A percentile compares a stretch with the other conserved stretches of the same genome.
These are phyloP conservation scores for Triplophysa dalaica DNA, from an alignment of 2,113 vertebrate species.

Conservation along the genomic window DNA sequence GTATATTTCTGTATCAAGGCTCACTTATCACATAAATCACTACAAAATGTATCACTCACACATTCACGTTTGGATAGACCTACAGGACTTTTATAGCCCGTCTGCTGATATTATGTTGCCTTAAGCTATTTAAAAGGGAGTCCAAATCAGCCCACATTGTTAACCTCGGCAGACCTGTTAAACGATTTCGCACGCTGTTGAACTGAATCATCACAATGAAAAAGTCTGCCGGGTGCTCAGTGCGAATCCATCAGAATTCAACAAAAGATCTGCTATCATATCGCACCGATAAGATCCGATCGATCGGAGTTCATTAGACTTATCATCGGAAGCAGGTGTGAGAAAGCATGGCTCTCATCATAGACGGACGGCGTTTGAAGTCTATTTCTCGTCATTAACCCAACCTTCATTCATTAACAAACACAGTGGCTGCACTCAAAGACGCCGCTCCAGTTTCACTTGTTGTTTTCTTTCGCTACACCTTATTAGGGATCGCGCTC, in stretches of 20 bases:
- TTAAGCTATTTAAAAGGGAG: constrained; percentile 1
- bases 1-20: background rate
- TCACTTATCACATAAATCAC: background rate
- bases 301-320: constrained; percentile 12
- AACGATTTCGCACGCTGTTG: constrained; percentile 1
- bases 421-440: constrained; percentile 43
- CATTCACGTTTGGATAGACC: background rate
- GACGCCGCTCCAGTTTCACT: constrained; percentile 13
- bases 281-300: background rate
- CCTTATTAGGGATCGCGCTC: constrained; percentile 42
- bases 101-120: background rate
- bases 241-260: background rate
- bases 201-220: background rate
- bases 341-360: constrained; percentile 44
- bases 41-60: background rate
- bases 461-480: constrained; percentile 28
- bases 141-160: constrained; percentile 38
- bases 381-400: constrained; percentile 40
- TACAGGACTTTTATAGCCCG: background rate
- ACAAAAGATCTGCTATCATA: background rate
- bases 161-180: constrained; percentile 20
- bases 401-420: constrained; percentile 48
- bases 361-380: constrained; percentile 50
- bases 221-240: background rate
- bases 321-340: constrained; percentile 10